A percentile compares a stretch with the other conserved stretches of the same genome.
These are phyloP conservation scores for Neelides sp. DNA, from an alignment of 1,140 invertebrate genomes.

Conservation along the genomic window DNA sequence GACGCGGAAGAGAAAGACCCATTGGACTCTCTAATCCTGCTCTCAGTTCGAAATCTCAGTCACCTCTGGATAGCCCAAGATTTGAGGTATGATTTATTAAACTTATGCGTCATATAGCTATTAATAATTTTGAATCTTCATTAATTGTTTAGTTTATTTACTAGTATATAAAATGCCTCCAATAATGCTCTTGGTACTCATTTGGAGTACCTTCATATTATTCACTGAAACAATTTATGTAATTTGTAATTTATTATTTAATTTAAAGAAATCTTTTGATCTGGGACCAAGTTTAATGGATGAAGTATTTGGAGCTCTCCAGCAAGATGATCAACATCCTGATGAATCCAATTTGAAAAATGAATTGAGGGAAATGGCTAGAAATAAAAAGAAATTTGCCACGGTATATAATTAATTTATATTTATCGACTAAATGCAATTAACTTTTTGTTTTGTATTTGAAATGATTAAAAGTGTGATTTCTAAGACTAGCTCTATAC, in stretches of 20 bases:
- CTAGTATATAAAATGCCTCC: background rate
- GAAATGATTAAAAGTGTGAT: too few relatives aligned
- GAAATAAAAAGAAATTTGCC: conserved; percentile 59
- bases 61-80: conserved; percentile 37
- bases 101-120: too few relatives aligned
- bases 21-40: conserved; percentile 24
- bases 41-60: conserved; percentile 27
- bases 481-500: too few relatives aligned
- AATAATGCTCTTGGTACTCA: background rate
- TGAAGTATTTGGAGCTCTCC: conserved; percentile 74
- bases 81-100: conserved; percentile 39
- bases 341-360: conserved; percentile 59
- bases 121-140: too few relatives aligned
- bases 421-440: background rate
- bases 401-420: conserved; percentile 42
- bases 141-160: too few relatives aligned
- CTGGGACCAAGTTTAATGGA: conserved; percentile 84
- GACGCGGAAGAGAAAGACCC: conserved; percentile 1
- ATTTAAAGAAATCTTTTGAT: conserved; percentile 57
- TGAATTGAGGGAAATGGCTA: conserved; percentile 57
- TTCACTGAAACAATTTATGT: background rate
- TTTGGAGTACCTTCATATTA: background rate
- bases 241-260: background rate
- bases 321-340: conserved; percentile 50
- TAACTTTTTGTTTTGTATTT: background rate